phyloP scores from a whole-genome alignment of 2,797 vertebrate genomes.

The Crossoptilon crossoptilon region DNA sequence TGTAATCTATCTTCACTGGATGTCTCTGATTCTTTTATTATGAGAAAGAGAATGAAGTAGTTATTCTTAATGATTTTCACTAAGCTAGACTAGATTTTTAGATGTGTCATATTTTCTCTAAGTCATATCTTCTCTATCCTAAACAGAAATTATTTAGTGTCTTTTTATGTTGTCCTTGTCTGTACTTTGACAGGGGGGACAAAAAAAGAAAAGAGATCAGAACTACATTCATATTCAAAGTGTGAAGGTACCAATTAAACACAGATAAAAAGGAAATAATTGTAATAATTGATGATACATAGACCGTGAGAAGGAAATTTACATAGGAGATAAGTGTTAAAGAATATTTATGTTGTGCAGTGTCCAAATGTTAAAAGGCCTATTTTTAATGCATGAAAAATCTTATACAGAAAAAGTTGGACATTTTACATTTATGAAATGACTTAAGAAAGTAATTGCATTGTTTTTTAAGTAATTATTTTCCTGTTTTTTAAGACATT shows the following conservation, averaged over 20 bases:
- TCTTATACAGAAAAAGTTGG: neutral
- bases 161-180: neutral
- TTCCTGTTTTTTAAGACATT: neutral
- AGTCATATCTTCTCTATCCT: neutral
- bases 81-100: neutral
- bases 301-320: neutral
- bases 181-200: neutral
- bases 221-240: neutral
- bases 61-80: neutral
- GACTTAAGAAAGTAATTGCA: neutral
- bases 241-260: neutral
- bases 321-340: neutral
- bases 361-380: neutral
- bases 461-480: neutral
- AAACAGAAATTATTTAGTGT: neutral
- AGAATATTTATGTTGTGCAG: neutral
- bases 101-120: neutral
- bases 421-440: neutral
- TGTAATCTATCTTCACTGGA: neutral
- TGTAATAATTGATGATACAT: neutral
- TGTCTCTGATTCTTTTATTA: neutral
- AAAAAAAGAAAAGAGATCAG: neutral
- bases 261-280: slow-evolving; percentile 13
- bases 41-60: neutral
- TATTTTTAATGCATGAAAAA: neutral